phyloP scores from a whole-genome alignment of 2,113 vertebrate species.

The Calypte anna region DNA sequence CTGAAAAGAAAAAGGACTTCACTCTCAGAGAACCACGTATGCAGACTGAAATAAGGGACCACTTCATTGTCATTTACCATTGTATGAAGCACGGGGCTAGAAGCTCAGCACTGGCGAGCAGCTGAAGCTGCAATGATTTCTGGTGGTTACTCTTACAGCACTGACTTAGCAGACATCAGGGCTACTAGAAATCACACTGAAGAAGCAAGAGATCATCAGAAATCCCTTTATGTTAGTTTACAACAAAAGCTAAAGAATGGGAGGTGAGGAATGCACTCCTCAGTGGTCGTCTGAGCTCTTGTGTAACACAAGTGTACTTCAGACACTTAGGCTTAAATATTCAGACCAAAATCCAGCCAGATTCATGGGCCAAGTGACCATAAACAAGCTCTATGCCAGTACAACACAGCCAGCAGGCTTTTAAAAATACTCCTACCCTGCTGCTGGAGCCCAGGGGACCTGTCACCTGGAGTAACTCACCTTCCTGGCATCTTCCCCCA shows the following conservation, averaged over 20 bases:
- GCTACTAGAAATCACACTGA: not conserved
- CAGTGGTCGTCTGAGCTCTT: not conserved
- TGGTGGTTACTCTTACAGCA: not conserved
- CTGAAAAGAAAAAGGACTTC: conserved; percentile 66
- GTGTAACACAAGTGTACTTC: not conserved
- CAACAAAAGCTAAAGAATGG: not conserved
- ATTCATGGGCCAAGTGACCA: not conserved
- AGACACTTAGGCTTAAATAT: not conserved
- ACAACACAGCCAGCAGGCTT: not conserved
- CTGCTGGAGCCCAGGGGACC: not conserved
- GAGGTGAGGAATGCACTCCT: not conserved
- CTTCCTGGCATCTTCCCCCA: conserved; percentile 92
- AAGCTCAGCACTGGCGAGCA: not conserved
- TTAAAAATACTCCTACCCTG: not conserved
- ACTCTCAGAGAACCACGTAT: not conserved
- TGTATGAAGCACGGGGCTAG: rapidly evolving
- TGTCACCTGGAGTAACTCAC: conserved; percentile 71
- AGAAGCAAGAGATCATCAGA: not conserved
- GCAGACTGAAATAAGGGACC: not conserved
- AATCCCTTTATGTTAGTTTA: not conserved
- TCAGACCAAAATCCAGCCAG: not conserved
- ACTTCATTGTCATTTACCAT: not conserved
- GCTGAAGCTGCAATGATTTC: not conserved
- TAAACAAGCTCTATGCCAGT: not conserved
- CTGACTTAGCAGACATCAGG: not conserved